Evolutionary conservation across 2,888 invertebrate genomes (phyloP).

Genomic region (Capitulum mitella): DNA sequence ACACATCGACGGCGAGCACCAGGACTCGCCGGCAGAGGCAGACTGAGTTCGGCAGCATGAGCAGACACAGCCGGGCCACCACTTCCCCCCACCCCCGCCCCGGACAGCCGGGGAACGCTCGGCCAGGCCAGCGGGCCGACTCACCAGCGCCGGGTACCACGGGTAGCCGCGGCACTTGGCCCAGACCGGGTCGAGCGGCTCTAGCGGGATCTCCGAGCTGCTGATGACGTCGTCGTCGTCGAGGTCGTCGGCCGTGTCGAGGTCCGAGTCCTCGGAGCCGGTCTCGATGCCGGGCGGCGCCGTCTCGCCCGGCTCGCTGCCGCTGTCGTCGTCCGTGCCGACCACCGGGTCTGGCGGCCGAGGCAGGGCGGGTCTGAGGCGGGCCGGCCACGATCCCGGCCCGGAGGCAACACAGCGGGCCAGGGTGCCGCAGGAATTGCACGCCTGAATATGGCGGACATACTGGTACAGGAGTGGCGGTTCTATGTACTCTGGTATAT

Average conservation of each 20-base stretch:
- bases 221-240: conserved; percentile 13
- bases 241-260: conserved; percentile 5
- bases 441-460: too few relatives aligned
- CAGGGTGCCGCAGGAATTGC: too few relatives aligned
- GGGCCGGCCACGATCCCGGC: too few relatives aligned
- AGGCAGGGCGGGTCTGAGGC: too few relatives aligned
- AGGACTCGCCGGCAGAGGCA: not conserved
- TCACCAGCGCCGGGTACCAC: conserved; percentile 86
- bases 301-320: conserved; percentile 27
- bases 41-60: too few relatives aligned
- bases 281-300: conserved; percentile 32
- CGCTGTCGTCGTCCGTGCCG: conserved; percentile 31
- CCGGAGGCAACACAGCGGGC: too few relatives aligned
- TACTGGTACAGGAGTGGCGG: too few relatives aligned
- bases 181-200: conserved; percentile 89
- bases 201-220: conserved; percentile 49
- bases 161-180: conserved; percentile 94
- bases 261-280: conserved; percentile 29
- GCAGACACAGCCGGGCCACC: too few relatives aligned
- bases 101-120: too few relatives aligned
- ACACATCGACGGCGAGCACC: not conserved
- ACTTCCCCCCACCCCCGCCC: too few relatives aligned
- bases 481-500: too few relatives aligned
- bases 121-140: conserved; percentile 33
- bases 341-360: not conserved